phyloP scores from a whole-genome alignment of 23 tunicate species.

The Botrylloides violaceus region DNA sequence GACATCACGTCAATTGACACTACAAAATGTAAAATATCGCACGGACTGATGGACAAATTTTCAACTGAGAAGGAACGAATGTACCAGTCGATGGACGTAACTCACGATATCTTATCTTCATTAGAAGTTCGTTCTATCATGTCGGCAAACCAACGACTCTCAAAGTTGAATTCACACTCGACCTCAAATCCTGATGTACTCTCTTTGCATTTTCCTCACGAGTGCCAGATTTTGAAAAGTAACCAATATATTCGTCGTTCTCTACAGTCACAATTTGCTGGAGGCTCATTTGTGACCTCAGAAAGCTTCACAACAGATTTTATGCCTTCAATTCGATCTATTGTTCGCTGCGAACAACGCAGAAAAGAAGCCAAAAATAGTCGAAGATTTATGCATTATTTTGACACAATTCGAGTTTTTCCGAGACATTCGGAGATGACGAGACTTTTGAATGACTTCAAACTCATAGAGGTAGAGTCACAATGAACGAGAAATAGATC shows the following conservation, averaged over 20 bases:
- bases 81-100: neutral
- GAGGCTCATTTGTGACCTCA: neutral
- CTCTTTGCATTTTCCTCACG: constrained; percentile 1
- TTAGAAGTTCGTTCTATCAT: constrained; percentile 1
- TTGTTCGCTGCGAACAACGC: constrained; percentile 7
- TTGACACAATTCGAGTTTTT: constrained; percentile 15
- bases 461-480: neutral
- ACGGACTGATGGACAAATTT: constrained; percentile 4
- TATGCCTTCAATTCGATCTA: constrained; percentile 3
- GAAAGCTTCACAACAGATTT: neutral
- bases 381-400: constrained; percentile 21
- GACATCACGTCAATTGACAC: neutral
- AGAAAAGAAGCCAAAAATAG: neutral
- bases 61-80: neutral
- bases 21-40: constrained; percentile 3
- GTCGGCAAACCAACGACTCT: neutral
- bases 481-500: no score
- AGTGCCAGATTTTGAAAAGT: neutral
- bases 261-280: constrained; percentile 2
- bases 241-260: constrained; percentile 5
- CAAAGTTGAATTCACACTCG: neutral
- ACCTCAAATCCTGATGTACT: neutral
- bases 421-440: constrained; percentile 15
- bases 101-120: constrained; percentile 1
- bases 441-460: constrained; percentile 10